These are phyloP conservation scores for Spialia ferax DNA, from an alignment of 2,888 invertebrate species.

Conservation along the genomic window DNA sequence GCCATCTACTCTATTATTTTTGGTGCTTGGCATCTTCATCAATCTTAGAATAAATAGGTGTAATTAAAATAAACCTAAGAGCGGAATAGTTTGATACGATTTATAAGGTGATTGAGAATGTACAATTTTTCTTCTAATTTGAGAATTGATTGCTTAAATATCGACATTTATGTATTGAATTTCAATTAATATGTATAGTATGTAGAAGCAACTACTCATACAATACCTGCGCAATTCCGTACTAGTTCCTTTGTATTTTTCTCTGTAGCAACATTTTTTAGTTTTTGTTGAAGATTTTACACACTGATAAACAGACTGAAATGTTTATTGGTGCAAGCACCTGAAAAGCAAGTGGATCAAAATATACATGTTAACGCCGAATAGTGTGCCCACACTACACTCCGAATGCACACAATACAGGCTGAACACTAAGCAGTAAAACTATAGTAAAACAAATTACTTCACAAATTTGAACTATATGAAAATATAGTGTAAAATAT, in stretches of 20 bases:
- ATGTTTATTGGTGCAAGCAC: too few relatives aligned
- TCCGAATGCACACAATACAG: too few relatives aligned
- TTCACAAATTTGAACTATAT: too few relatives aligned
- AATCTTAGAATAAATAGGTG: slow-evolving; percentile 15
- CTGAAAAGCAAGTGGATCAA: too few relatives aligned
- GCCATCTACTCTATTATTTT: slow-evolving; percentile 1
- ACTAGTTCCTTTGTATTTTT: not conserved
- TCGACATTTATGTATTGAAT: not conserved
- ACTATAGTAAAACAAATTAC: too few relatives aligned
- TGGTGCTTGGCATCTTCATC: slow-evolving; percentile 13
- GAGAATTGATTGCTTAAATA: not conserved
- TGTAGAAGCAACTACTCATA: not conserved
- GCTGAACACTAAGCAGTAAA: too few relatives aligned
- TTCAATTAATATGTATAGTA: not conserved
- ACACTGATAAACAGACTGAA: too few relatives aligned
- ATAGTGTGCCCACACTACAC: too few relatives aligned
- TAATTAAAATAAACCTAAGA: not conserved
- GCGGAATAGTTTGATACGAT: slow-evolving; percentile 8
- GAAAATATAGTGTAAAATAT: too few relatives aligned
- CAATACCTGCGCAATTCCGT: not conserved
- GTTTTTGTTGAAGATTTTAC: too few relatives aligned
- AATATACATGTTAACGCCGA: too few relatives aligned
- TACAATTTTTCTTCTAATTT: slow-evolving; percentile 3
- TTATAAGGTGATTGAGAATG: not conserved
- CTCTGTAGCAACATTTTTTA: not conserved